Evolutionary conservation across 2,113 vertebrate species (phyloP).

Genomic region (Corvus cornix): DNA sequence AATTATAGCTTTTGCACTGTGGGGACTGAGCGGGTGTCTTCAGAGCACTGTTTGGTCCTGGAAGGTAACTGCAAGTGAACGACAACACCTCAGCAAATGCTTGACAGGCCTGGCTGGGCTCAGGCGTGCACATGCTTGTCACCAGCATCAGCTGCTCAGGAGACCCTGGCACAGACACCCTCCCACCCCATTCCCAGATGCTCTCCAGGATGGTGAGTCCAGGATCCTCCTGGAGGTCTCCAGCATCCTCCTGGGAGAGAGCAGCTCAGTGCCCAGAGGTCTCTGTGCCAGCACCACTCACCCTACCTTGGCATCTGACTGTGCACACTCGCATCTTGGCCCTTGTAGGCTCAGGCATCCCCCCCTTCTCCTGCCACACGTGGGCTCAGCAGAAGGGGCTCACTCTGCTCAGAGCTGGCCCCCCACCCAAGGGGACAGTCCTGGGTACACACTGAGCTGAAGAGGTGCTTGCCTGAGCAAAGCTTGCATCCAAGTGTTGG

Average conservation of each 20-base stretch:
- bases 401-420: not conserved
- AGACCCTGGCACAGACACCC: conserved; percentile 13
- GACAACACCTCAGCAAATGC: conserved; percentile 51
- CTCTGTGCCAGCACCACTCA: conserved; percentile 21
- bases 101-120: conserved; percentile 1
- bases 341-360: not conserved
- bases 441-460: not conserved
- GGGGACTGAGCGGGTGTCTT: conserved; percentile 49
- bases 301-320: conserved; percentile 24
- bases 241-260: not conserved
- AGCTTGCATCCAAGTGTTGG: not conserved
- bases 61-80: conserved; percentile 61
- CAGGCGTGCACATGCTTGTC: conserved; percentile 45
- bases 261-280: not conserved
- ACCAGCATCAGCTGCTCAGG: conserved; percentile 48
- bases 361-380: not conserved
- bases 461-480: not conserved
- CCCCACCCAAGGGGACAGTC: not conserved
- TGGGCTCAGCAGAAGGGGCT: not conserved
- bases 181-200: not conserved
- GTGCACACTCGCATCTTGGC: not conserved
- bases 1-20: conserved; percentile 56
- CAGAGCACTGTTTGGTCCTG: conserved; percentile 52
- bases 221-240: not conserved
- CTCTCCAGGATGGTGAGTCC: not conserved